Percentiles rank a stretch among this genome's conserved stretches.
Conservation (phyloP, 2,113 vertebrate species). For the Callocephalon fimbriatum region DNA sequence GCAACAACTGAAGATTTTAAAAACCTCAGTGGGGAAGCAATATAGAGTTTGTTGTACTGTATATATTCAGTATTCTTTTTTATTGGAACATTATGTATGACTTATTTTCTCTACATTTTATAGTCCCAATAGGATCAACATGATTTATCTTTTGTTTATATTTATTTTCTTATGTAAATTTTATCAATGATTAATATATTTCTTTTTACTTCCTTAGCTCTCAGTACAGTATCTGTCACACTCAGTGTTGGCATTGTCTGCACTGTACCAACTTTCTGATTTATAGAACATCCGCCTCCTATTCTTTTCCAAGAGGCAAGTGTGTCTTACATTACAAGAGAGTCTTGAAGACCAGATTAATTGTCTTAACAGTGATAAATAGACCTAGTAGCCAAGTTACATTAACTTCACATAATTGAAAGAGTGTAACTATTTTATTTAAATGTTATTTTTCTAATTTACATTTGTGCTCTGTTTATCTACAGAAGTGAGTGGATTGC, state of each 20-base stretch:
- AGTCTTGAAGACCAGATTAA: neutral
- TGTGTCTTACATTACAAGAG: neutral
- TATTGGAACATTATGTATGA: neutral
- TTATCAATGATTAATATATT: conserved; percentile 15
- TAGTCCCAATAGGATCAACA: neutral
- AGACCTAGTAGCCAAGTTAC: neutral
- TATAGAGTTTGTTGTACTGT: neutral
- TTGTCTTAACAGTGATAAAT: neutral
- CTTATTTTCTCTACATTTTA: neutral
- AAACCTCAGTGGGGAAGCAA: neutral
- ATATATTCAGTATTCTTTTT: conserved; percentile 1
- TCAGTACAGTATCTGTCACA: conserved; percentile 40
- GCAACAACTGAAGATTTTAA: neutral
- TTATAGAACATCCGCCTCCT: neutral
- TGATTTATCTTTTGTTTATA: neutral
- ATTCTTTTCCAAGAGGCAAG: neutral
- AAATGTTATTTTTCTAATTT: neutral
- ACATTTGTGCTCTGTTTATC: neutral
- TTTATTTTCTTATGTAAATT: neutral
- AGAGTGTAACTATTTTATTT: neutral
- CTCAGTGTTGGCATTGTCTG: neutral
- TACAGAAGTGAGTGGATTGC: neutral
- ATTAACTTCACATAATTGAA: neutral
- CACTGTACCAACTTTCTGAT: conserved; percentile 19
- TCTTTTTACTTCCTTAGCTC: conserved; percentile 40